Evolutionary conservation across 2,797 vertebrate genomes (phyloP).

Genomic region (Hozukius guyotensis): DNA sequence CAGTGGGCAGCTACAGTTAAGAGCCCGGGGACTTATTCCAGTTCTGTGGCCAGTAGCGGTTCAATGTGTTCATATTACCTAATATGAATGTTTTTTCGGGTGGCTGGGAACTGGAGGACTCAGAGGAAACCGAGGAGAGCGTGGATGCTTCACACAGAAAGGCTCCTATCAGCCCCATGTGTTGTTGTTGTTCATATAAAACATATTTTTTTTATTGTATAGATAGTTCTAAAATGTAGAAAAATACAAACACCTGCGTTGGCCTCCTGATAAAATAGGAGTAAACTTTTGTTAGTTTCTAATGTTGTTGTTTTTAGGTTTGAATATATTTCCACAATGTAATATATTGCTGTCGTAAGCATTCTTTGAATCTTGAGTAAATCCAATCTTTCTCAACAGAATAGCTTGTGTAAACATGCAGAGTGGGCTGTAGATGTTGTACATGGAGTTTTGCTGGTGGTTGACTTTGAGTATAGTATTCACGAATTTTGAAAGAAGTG

Average conservation of each 20-base stretch:
- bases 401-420: background rate
- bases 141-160: background rate
- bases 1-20: background rate
- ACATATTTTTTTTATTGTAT: background rate
- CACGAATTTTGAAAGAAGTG: background rate
- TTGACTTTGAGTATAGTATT: background rate
- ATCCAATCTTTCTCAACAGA: background rate
- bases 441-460: background rate
- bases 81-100: slow-evolving; percentile 10
- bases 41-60: background rate
- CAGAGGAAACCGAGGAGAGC: background rate
- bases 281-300: background rate
- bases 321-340: background rate
- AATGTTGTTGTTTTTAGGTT: background rate
- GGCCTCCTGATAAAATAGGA: background rate
- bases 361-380: background rate
- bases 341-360: background rate
- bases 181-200: background rate
- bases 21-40: background rate
- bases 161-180: background rate
- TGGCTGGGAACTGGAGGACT: slow-evolving; percentile 9
- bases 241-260: background rate
- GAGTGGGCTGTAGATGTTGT: background rate
- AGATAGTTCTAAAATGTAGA: background rate
- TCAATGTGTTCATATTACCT: slow-evolving; percentile 20